Evolutionary conservation across 1,140 invertebrate genomes (phyloP), one percentile per base, ranked within the genome.

Genomic region (Himalopsyche phryganea): DNA sequence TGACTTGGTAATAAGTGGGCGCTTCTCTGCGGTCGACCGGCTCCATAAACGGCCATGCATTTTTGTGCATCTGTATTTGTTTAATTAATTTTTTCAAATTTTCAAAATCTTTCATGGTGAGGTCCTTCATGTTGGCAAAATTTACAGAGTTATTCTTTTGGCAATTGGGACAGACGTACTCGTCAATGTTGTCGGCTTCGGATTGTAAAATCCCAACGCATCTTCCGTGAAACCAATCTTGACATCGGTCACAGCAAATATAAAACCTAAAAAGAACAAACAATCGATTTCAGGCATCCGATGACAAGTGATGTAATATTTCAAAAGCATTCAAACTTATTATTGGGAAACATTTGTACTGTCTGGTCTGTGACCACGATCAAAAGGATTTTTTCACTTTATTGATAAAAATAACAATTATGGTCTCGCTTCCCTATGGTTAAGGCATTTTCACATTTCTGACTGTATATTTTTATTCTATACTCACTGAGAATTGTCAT

Each of bases 171-270:
- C 96, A 99, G 58, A 96, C 85, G 68, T 98, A 99, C 66, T 94
- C 93, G 66, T 96, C 94, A 61, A 98, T 95, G 66, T 89, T 89
- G 68, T 96, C 92, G 5, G 93, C 94, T 73, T 98, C 94, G 2
- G 87, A 90, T 70, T 96, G 92, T 23, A 97, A 77, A 67, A 98
- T 94, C 9, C 95, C 96, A 6, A 99, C 95, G 75, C 97, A 99
- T 48, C 91, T 81, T 3, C 96, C 96, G 73, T 99, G 97, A 77
- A 98, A 98, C 97, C 97, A 99, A 74, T 98, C 94, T 74, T 98
- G 92, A 77, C 97, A 99, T 47, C 88, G 85, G 74, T 99, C 96
- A 76, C 97, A 99, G 67, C 94, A 96, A 67, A 99, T 98, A 71
- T 95, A 96, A 83, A 96, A 93, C 68, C 89, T 91, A 65, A 18